These are phyloP conservation scores for Hydrocynus forskahlii DNA, from an alignment of 2,797 vertebrate genomes.

Conservation along the genomic window DNA sequence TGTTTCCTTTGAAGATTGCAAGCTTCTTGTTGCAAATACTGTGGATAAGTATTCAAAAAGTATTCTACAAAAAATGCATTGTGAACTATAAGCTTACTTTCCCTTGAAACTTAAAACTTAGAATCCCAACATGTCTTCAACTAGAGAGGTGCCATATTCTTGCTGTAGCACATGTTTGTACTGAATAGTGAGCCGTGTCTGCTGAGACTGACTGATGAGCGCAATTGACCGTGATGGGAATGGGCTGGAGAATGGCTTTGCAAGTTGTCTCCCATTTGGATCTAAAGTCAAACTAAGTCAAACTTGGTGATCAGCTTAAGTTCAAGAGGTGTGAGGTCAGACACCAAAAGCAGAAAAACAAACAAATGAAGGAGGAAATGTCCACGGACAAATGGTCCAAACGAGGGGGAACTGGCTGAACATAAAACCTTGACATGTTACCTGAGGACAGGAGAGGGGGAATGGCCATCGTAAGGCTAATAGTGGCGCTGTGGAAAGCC, in stretches of 20 bases:
- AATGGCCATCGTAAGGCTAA: slow-evolving; percentile 58
- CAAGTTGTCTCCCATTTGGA: slow-evolving; percentile 23
- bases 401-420: slow-evolving; percentile 56
- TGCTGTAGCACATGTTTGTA: not conserved
- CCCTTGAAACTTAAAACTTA: no score
- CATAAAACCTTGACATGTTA: slow-evolving; percentile 47
- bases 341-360: slow-evolving; percentile 64
- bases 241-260: slow-evolving; percentile 25
- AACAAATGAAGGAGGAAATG: slow-evolving; percentile 68
- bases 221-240: slow-evolving; percentile 26
- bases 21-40: no score
- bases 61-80: no score
- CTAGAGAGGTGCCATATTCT: not conserved
- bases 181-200: not conserved
- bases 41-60: no score
- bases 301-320: slow-evolving; percentile 43
- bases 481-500: slow-evolving; percentile 55
- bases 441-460: slow-evolving; percentile 60
- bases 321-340: slow-evolving; percentile 56
- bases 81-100: no score
- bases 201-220: slow-evolving; percentile 16
- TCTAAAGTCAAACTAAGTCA: slow-evolving; percentile 42
- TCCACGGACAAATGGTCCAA: slow-evolving; percentile 71
- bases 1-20: no score
- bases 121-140: no score